Percentiles rank a stretch among this genome's conserved stretches.
Evolutionary conservation across 2,888 invertebrate species (phyloP).

Genomic region (Tyria jacobaeae): DNA sequence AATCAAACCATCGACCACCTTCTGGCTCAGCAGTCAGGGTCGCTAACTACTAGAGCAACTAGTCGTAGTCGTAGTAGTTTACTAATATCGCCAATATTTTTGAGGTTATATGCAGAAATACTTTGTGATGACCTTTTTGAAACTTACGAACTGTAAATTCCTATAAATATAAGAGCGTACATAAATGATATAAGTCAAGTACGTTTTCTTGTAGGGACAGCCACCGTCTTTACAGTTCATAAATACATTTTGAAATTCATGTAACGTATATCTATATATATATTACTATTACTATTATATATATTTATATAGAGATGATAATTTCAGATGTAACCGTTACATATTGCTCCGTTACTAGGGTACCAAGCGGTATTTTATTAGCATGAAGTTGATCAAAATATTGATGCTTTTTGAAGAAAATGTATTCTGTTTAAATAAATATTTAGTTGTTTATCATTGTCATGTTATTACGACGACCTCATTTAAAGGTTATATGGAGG

Average conservation of each 20-base stretch:
- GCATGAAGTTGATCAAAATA: slow-evolving; percentile 23
- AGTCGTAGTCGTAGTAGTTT: background rate
- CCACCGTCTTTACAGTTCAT: too few species aligned
- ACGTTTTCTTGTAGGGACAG: slow-evolving; percentile 24
- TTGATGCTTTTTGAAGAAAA: slow-evolving; percentile 5
- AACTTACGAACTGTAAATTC: slow-evolving; percentile 19
- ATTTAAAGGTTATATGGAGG: background rate
- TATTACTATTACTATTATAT: slow-evolving; percentile 6
- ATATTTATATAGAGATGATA: slow-evolving; percentile 36
- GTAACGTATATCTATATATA: slow-evolving; percentile 20
- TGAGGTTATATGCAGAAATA: background rate
- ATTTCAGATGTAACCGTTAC: slow-evolving; percentile 36
- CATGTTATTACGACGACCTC: background rate
- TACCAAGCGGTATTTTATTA: slow-evolving; percentile 29
- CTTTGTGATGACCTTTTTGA: background rate
- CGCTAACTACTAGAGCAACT: too few species aligned
- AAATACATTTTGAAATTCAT: slow-evolving; percentile 38
- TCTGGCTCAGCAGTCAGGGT: too few species aligned
- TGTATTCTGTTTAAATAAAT: background rate
- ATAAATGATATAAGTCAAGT: slow-evolving; percentile 24
- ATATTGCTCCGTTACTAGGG: slow-evolving; percentile 18
- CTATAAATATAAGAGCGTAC: slow-evolving; percentile 3
- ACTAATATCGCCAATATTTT: background rate
- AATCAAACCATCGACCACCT: too few species aligned
- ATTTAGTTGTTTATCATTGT: background rate